Evolutionary conservation across 2,888 invertebrate genomes (phyloP), one percentile per base, ranked within the genome.

Genomic region (Incurvaria masculella): DNA sequence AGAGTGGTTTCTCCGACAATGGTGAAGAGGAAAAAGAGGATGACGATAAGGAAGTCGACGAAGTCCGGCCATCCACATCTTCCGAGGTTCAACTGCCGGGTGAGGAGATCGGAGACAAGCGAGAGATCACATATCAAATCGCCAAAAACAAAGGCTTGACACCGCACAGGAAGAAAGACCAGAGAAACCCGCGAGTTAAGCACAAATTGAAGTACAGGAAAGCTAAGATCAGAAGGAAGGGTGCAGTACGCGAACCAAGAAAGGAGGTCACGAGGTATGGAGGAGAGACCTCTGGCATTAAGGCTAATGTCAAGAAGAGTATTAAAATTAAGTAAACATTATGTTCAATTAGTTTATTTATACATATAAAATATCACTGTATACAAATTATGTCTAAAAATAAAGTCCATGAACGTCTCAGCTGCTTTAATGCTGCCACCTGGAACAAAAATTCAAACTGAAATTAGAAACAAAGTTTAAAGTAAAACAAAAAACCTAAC

Each of bases 131-230:
- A 2, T 94, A 94, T 65, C 86, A 96, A 82, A 97, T 97, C 64
- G 88, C 91, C 18, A 97, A 97, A 70, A 98, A 98, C 64, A 97
- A 94, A 70, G 97, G 97, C 16, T 80, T 97, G 17, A 94, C 89
- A 33, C 94, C 96, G 1, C 83, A 88, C 56, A 85, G 95, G 54
- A 96, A 93, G 72, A 97, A 95, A 68, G 94, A 94, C 62, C 84
- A 88, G 58, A 84, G 94, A 52, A 97, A 98, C 81, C 97, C 97
- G 1, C 84, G 98, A 60, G 96, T 98, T 4, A 97, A 96, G 68
- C 91, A 97, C 66, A 88, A 92, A 58, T 87, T 89, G 57, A 97
- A 97, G 68, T 98, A 87, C 70, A 84, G 90, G 52, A 96, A 95
- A 69, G 97, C 97, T 1, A 84, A 91, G 59, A 91, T 96, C 55